Evolutionary conservation across 2,797 vertebrate genomes (phyloP).

Genomic region (Picus viridis): DNA sequence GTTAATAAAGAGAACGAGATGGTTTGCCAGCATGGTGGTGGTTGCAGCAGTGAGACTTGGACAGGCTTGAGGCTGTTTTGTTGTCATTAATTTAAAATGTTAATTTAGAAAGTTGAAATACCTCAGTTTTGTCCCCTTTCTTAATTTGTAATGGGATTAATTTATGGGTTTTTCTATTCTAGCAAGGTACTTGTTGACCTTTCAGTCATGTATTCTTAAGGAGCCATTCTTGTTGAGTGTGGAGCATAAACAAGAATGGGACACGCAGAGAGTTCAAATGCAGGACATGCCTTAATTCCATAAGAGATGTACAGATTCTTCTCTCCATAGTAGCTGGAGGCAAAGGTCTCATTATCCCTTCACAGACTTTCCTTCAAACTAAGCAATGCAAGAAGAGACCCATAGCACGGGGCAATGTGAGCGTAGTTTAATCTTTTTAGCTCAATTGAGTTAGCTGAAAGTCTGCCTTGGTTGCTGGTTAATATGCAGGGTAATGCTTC

Average conservation of each 20-base stretch:
- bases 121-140: not conserved
- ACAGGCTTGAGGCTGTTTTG: not conserved
- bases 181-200: not conserved
- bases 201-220: not conserved
- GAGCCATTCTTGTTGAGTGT: not conserved
- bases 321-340: not conserved
- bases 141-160: not conserved
- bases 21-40: not conserved
- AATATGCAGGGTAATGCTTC: not conserved
- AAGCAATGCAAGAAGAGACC: not conserved
- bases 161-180: not conserved
- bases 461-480: not conserved
- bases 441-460: not conserved
- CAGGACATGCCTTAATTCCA: fast-evolving
- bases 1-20: slow-evolving; percentile 19
- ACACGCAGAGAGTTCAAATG: not conserved
- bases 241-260: not conserved
- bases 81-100: not conserved
- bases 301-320: not conserved
- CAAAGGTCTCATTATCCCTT: not conserved
- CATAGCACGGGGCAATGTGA: not conserved
- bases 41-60: slow-evolving; percentile 6
- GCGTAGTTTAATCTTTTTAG: not conserved
- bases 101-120: not conserved
- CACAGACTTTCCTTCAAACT: not conserved